Evolutionary conservation across 1,140 invertebrate species (phyloP).

Genomic region (Drosophila auraria): DNA sequence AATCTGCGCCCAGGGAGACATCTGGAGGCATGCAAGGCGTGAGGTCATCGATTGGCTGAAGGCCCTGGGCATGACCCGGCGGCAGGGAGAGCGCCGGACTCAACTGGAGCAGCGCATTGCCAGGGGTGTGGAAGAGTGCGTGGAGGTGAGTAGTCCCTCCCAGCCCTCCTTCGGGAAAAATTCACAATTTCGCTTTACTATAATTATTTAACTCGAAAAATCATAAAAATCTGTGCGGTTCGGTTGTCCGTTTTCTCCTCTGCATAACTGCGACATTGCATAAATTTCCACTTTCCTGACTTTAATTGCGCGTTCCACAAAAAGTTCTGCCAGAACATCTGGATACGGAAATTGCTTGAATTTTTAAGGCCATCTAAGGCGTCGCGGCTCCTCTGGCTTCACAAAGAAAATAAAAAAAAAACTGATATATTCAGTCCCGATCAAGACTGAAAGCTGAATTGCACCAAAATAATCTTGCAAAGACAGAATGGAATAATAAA

Average conservation of each 20-base stretch:
- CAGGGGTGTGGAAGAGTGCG: conserved; percentile 87
- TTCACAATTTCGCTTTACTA: not conserved
- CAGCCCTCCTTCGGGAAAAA: too few relatives aligned
- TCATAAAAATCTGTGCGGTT: not conserved
- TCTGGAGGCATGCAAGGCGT: conserved; percentile 93
- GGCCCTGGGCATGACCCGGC: conserved; percentile 91
- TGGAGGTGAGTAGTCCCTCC: conserved; percentile 86
- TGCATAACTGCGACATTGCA: conserved; percentile 1
- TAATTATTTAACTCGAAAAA: not conserved
- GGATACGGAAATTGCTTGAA: conserved; percentile 9
- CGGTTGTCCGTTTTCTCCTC: not conserved
- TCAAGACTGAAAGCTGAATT: too few relatives aligned
- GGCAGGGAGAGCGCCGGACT: conserved; percentile 87
- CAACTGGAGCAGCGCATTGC: conserved; percentile 89
- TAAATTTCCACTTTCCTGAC: not conserved
- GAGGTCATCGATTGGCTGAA: conserved; percentile 90
- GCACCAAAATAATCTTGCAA: not conserved
- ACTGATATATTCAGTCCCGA: not conserved
- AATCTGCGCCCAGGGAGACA: conserved; percentile 91
- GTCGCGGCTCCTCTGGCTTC: not conserved
- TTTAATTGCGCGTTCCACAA: not conserved
- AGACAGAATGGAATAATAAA: too few relatives aligned
- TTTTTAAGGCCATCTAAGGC: not conserved
- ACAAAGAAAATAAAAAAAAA: not conserved
- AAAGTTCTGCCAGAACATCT: not conserved